Conservation (phyloP, 2,888 invertebrate species). For the Cybosia mesomella region DNA sequence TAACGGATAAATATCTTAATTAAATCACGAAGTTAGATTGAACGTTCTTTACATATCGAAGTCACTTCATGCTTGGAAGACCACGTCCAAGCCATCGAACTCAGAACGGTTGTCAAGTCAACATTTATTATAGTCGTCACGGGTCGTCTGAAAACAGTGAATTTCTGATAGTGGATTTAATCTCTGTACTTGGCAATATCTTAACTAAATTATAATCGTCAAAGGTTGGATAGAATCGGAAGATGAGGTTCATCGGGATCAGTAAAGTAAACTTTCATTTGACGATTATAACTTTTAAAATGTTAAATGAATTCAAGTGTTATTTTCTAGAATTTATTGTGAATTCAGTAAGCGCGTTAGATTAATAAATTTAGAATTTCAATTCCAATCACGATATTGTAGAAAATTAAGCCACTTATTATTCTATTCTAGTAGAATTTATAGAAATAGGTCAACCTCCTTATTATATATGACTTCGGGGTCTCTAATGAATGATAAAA, state of each 20-base stretch:
- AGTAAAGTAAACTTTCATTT: neutral
- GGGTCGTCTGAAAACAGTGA: slow-evolving; percentile 10
- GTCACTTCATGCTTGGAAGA: slow-evolving; percentile 23
- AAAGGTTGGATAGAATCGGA: neutral
- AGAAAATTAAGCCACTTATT: slow-evolving; percentile 19
- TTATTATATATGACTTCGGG: neutral
- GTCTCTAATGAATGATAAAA: neutral
- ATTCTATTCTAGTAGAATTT: slow-evolving; percentile 13
- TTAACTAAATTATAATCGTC: neutral
- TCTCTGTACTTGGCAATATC: neutral
- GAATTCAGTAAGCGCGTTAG: slow-evolving; percentile 40
- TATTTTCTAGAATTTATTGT: slow-evolving; percentile 17
- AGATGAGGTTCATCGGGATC: neutral
- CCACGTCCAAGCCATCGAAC: slow-evolving; percentile 24
- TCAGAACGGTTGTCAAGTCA: slow-evolving; percentile 17
- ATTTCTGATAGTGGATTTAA: slow-evolving; percentile 5
- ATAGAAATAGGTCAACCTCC: slow-evolving; percentile 11
- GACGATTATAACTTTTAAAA: neutral
- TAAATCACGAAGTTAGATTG: neutral
- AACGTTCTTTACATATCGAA: slow-evolving; percentile 17
- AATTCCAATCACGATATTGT: slow-evolving; percentile 33
- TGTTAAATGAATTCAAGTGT: neutral
- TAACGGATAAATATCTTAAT: slow-evolving; percentile 4
- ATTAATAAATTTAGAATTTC: slow-evolving; percentile 45
- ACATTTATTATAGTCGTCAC: slow-evolving; percentile 12